Percentiles rank a stretch among this genome's conserved stretches.
Evolutionary conservation across 2,797 vertebrate species (phyloP).

Genomic region (Tenualosa thibaudeaui): DNA sequence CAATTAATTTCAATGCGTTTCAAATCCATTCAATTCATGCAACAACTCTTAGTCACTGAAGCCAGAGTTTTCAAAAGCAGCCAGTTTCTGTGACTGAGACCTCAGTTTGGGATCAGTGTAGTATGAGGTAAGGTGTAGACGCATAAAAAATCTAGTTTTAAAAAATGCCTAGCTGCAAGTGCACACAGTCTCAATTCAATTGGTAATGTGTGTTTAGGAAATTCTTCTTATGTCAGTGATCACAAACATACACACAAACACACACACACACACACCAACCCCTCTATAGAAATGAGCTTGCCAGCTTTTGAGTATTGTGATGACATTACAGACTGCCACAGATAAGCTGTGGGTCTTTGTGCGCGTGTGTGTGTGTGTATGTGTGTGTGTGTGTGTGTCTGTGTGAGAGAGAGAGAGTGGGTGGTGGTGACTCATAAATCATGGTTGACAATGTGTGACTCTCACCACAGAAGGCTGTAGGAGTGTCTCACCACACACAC

Average conservation of each 20-base stretch:
- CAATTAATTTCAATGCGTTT: too few species aligned
- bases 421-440: slow-evolving; percentile 7
- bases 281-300: slow-evolving; percentile 4
- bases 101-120: too few species aligned
- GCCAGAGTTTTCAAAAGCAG: too few species aligned
- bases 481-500: background rate
- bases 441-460: slow-evolving; percentile 20
- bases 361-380: background rate
- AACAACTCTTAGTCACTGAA: too few species aligned
- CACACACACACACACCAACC: background rate
- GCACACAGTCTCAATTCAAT: too few species aligned
- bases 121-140: too few species aligned
- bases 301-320: background rate
- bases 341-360: background rate
- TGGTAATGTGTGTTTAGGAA: too few species aligned
- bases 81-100: too few species aligned
- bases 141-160: too few species aligned
- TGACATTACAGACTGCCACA: background rate
- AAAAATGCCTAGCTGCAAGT: too few species aligned
- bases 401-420: background rate
- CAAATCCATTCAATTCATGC: too few species aligned
- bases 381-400: background rate
- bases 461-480: slow-evolving; percentile 21
- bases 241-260: slow-evolving; percentile 20
- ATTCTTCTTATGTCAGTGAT: too few species aligned